Evolutionary conservation across 2,888 invertebrate species (phyloP), one percentile per base, ranked within the genome.

Genomic region (Orthosia gothica): DNA sequence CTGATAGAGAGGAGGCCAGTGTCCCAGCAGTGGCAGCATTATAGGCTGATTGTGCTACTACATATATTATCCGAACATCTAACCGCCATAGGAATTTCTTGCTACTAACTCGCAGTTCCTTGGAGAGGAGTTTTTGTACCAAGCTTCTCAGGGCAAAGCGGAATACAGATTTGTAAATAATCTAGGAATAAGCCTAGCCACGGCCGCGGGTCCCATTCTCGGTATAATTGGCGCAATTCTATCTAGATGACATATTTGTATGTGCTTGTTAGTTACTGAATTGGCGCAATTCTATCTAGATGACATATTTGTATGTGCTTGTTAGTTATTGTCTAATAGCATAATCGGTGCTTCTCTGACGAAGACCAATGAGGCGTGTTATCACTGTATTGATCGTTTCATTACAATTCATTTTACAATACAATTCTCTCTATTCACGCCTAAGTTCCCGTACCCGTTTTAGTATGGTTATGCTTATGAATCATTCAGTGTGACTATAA

Each of bases 281-380:
- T 26, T 9, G 1, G 9, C 11, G 18, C 7, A 55, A 13, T 40
- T 45, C 26, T 49, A 20, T 9, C 16, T 32, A 11, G 18, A 59
- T 68, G 49, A 32, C 5, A 50, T 69, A n/a, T 7, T 12, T 5
- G 18, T 63, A 62, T 15, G 12, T 45, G 32, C 32, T 52, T 47
- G 45, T 18, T 32, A 58, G 47, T 63, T 45, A 63, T 45, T 47
- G 18, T 47, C 18, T 32, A 18, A 16, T 76, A 13, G 3, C 1
- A 47, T 40, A 55, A 76, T 40, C 12, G 23, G 3, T 9, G 5
- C 20, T 45, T 50, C 40, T 7, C 20, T 45, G 20, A 0, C 47
- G 45, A 20, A 32, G n/a, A 7, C 18, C 16, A 77, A 55, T 63
- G 66, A 66, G 12, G 52, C 62, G 62, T 66, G 26, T 54, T 81